Percentiles rank a stretch among this genome's conserved stretches.
Conservation (phyloP, 2,113 vertebrate genomes). For the Perccottus glenii region DNA sequence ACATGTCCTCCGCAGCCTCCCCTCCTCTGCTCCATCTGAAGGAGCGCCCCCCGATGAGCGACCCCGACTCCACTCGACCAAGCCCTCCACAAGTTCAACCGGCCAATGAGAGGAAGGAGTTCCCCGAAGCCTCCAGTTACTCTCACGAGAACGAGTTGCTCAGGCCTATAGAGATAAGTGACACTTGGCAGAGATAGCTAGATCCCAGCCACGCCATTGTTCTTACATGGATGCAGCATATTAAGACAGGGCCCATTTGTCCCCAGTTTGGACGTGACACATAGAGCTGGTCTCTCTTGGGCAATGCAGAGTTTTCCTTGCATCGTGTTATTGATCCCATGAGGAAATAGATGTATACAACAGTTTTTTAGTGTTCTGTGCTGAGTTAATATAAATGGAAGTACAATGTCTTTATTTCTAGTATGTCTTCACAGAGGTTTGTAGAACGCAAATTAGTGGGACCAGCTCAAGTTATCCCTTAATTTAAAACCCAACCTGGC, state of each 20-base stretch:
- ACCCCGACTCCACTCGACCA: slow-evolving; percentile 46
- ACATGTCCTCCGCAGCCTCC: slow-evolving; percentile 73
- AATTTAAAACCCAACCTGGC: neutral
- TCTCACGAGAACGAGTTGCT: slow-evolving; percentile 71
- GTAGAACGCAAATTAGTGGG: slow-evolving; percentile 36
- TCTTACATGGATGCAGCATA: slow-evolving; percentile 11
- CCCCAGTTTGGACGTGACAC: slow-evolving; percentile 37
- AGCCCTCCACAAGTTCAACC: slow-evolving; percentile 52
- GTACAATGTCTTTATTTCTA: slow-evolving; percentile 16
- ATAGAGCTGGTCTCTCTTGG: slow-evolving; percentile 70
- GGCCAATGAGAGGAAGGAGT: slow-evolving; percentile 72
- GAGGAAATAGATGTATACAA: slow-evolving; percentile 33
- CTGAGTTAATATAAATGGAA: slow-evolving; percentile 37
- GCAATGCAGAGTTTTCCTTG: slow-evolving; percentile 35
- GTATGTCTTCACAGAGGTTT: slow-evolving; percentile 25
- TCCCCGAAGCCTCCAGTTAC: slow-evolving; percentile 74
- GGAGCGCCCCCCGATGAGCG: slow-evolving; percentile 68
- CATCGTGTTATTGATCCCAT: slow-evolving; percentile 33
- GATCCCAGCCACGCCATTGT: slow-evolving; percentile 21
- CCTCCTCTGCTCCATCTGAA: slow-evolving; percentile 69
- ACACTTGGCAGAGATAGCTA: slow-evolving; percentile 88
- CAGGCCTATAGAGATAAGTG: slow-evolving; percentile 74
- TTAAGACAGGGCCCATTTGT: slow-evolving; percentile 9
- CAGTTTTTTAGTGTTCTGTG: slow-evolving; percentile 47
- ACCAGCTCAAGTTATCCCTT: slow-evolving; percentile 43